Evolutionary conservation across 2,113 vertebrate species (phyloP), one percentile per base, ranked within the genome.

Genomic region (Thomomys bottae): DNA sequence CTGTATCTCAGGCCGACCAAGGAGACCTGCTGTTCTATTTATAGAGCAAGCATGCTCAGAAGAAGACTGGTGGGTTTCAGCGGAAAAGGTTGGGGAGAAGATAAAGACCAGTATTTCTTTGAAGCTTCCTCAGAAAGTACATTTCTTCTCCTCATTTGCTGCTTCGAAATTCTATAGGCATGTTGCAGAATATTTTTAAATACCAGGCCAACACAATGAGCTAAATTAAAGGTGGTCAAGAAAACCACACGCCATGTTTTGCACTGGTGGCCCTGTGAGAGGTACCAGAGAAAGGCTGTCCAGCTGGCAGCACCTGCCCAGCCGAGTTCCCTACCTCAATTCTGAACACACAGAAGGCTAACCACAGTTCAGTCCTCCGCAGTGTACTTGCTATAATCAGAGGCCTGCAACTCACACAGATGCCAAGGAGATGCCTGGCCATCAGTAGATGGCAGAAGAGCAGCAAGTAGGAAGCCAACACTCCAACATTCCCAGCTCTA

Each of bases 1-100:
- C 95, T 92, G 93, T 91, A 90, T 94, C 97, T 94, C 34, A 91
- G 84, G 93, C 96, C 96, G 96, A 96, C 97, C 96, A 95, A 96
- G 40, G 40, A 96, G 95, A 96, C 94, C 94, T 11, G 96, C 85
- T 5, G 1, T 64, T 93, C 97, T 98, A 98, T 98, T 98, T 98
- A 98, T 98, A 98, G 98, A 45, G 88, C 73, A 61, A 70, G 94
- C 80, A 77, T 67, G 96, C 96, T 97, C 97, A 96, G 96, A 91
- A 96, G 94, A 96, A 94, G 93, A 94, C 92, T 93, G 96, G 94
- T 97, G 97, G 96, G 97, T 98, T 98, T 96, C 94, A 96, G 97
- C 95, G 95, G 98, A 98, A 98, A 98, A 90, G 82, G 95, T 94
- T 88, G 32, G 61, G 96, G 97, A 97, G 97, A 96, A 97, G 96